phyloP scores from a whole-genome alignment of 2,797 vertebrate species.

The Euphonia xanthogaster region DNA sequence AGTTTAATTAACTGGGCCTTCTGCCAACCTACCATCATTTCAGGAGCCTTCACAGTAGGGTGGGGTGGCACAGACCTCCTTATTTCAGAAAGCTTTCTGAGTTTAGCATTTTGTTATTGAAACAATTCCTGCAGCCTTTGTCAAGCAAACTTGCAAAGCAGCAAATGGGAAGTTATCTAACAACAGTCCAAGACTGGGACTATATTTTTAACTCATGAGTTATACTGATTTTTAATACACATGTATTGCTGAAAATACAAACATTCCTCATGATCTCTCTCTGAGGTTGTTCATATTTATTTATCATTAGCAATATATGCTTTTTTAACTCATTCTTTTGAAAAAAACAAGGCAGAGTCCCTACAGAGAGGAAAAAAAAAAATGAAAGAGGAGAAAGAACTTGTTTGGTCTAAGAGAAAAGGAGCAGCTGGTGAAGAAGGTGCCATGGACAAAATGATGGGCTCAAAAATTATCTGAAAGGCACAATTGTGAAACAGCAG shows the following conservation, averaged over 20 bases:
- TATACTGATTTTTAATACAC: background rate
- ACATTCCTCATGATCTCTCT: background rate
- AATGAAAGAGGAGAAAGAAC: background rate
- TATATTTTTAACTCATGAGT: background rate
- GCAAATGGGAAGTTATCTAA: background rate
- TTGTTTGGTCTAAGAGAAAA: background rate
- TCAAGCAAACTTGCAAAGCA: background rate
- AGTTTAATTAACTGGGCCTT: slow-evolving; percentile 36
- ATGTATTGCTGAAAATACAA: background rate
- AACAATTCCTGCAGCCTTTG: background rate
- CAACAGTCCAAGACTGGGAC: background rate
- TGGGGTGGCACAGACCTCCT: background rate
- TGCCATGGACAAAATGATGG: background rate
- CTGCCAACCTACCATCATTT: background rate
- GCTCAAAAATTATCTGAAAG: background rate
- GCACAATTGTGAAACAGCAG: background rate
- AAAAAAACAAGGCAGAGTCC: background rate
- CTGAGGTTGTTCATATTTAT: background rate
- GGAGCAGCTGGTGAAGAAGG: background rate
- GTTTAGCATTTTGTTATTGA: background rate
- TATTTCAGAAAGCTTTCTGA: background rate
- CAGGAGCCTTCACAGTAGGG: background rate
- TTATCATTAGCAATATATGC: background rate
- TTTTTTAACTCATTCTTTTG: background rate
- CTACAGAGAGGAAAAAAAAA: background rate